Evolutionary conservation across 2,113 vertebrate genomes (phyloP).

Genomic region (Zosterops pallidus): DNA sequence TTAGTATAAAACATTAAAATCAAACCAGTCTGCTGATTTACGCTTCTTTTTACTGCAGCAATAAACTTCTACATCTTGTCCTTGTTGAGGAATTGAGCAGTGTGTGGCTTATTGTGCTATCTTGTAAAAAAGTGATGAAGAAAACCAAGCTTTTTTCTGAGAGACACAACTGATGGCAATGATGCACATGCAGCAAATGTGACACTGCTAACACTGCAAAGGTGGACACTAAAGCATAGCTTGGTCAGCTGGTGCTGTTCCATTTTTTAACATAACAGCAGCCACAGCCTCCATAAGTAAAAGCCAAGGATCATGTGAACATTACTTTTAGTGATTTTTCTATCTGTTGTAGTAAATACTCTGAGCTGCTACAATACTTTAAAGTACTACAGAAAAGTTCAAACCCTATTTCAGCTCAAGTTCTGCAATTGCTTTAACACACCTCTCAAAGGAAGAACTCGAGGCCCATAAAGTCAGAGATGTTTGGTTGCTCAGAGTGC

Average conservation of each 20-base stretch:
- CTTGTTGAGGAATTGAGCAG: background rate
- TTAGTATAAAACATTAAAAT: slow-evolving; percentile 12
- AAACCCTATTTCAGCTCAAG: background rate
- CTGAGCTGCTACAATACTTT: background rate
- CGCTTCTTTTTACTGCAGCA: background rate
- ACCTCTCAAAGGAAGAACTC: background rate
- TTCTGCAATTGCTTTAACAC: background rate
- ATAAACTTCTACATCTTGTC: background rate
- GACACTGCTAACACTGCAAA: background rate
- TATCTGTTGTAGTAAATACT: background rate
- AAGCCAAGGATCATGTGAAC: background rate
- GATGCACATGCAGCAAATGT: fast-evolving
- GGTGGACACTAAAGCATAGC: background rate
- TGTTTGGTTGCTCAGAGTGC: background rate
- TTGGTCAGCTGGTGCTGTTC: background rate
- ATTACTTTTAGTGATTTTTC: background rate
- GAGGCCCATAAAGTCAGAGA: background rate
- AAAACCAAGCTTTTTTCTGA: background rate
- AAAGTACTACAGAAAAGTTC: background rate
- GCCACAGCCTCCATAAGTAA: background rate
- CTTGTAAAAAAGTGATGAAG: background rate
- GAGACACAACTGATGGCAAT: background rate
- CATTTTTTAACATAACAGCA: background rate
- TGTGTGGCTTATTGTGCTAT: background rate
- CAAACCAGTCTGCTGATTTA: background rate